Conservation (phyloP, 2,888 invertebrate species). For the Sisyra terminalis region DNA sequence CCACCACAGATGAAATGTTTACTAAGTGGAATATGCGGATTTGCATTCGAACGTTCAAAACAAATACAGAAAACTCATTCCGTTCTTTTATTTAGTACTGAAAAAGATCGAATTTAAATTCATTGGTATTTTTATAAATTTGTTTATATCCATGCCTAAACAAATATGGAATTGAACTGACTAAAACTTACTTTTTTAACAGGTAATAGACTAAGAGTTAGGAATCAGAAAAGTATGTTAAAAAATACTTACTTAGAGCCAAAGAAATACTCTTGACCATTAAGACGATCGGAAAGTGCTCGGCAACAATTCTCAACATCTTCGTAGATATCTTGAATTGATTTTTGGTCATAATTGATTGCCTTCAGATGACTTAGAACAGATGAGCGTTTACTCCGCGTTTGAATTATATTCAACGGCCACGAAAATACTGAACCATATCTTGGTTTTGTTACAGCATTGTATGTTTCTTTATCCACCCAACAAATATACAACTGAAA, state of each 20-base stretch:
- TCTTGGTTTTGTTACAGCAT: constrained; percentile 64
- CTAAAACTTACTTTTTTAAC: too few species aligned
- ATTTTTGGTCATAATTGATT: constrained; percentile 68
- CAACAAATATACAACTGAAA: constrained; percentile 71
- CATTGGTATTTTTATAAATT: too few species aligned
- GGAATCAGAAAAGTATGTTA: too few species aligned
- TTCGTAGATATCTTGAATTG: constrained; percentile 55
- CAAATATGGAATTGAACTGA: too few species aligned
- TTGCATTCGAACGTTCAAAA: too few species aligned
- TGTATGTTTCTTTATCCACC: constrained; percentile 63
- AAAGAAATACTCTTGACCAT: constrained; percentile 67
- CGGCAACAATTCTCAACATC: constrained; percentile 77
- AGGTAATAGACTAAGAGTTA: too few species aligned
- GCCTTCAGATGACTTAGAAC: constrained; percentile 57
- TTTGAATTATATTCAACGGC: constrained; percentile 74
- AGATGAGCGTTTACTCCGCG: constrained; percentile 53
- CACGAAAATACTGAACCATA: constrained; percentile 87
- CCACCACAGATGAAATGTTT: too few species aligned
- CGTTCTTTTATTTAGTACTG: too few species aligned
- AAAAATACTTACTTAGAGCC: constrained; percentile 44
- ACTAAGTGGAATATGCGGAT: too few species aligned
- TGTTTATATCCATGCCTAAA: too few species aligned
- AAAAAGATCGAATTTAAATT: too few species aligned
- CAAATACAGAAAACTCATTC: too few species aligned
- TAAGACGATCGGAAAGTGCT: constrained; percentile 70